Conservation (phyloP, 2,797 vertebrate genomes). For the Siniperca obscura region DNA sequence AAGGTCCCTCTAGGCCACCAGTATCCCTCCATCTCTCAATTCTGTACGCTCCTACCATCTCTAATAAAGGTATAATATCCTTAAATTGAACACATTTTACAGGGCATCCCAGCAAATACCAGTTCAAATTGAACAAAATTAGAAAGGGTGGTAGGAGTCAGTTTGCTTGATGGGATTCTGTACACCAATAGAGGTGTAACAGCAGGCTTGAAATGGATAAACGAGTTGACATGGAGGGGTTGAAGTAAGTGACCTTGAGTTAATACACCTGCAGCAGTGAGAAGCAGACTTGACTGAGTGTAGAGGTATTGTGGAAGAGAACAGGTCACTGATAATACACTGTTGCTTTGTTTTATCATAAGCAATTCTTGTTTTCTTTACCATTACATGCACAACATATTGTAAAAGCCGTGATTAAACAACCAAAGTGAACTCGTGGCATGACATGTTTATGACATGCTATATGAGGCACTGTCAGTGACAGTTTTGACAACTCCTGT, state of each 20-base stretch:
- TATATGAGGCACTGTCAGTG: constrained; percentile 10
- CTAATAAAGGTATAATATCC: constrained; percentile 75
- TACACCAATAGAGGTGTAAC: constrained; percentile 68
- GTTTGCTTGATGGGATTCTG: constrained; percentile 76
- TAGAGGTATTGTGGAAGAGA: constrained; percentile 12
- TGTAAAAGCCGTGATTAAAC: constrained; percentile 16
- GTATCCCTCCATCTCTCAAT: constrained; percentile 60
- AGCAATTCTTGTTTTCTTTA: not conserved
- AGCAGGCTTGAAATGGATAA: constrained; percentile 77
- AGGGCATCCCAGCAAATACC: constrained; percentile 71
- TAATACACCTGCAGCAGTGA: constrained; percentile 62
- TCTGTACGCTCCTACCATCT: constrained; percentile 52
- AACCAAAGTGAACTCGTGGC: constrained; percentile 16
- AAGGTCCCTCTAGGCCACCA: constrained; percentile 46
- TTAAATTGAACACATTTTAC: constrained; percentile 76
- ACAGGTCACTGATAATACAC: constrained; percentile 24
- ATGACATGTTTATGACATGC: constrained; percentile 20
- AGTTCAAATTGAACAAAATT: constrained; percentile 81
- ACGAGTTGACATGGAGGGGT: constrained; percentile 68
- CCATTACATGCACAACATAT: not conserved
- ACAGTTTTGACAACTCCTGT: constrained; percentile 47
- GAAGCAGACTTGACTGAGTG: constrained; percentile 33
- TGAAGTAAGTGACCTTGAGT: constrained; percentile 78
- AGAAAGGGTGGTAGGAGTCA: constrained; percentile 61
- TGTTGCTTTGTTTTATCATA: not conserved